Evolutionary conservation across 2,888 invertebrate species (phyloP).

Genomic region (Cosmia trapezina): DNA sequence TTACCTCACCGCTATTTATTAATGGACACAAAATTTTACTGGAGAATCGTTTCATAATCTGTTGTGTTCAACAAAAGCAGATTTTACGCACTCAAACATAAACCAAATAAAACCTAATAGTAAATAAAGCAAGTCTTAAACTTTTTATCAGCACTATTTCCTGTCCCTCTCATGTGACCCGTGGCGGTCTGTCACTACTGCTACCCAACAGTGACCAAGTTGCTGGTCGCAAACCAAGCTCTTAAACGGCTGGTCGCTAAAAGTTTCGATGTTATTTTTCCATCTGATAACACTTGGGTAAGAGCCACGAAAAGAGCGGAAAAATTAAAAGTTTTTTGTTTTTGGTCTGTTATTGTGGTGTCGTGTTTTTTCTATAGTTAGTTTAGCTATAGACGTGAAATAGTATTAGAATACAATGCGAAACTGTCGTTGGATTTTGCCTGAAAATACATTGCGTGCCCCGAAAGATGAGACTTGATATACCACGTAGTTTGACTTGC

Average conservation of each 20-base stretch:
- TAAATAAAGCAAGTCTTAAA: slow-evolving; percentile 7
- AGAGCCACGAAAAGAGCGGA: slow-evolving; percentile 42
- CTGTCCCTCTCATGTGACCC: slow-evolving; percentile 17
- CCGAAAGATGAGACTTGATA: too few species aligned
- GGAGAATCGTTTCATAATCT: too few species aligned
- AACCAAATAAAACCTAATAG: neutral
- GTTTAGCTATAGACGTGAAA: neutral
- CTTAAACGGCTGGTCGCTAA: slow-evolving; percentile 59
- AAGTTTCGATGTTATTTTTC: slow-evolving; percentile 67
- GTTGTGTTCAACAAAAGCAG: too few species aligned
- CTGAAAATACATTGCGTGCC: too few species aligned
- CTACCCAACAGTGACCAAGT: slow-evolving; percentile 38
- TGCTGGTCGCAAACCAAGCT: slow-evolving; percentile 60
- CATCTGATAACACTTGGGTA: slow-evolving; percentile 61
- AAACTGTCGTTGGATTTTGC: neutral
- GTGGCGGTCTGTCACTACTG: slow-evolving; percentile 24
- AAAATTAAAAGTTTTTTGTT: neutral
- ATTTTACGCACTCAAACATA: neutral
- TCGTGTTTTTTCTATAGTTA: neutral
- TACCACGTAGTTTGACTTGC: too few species aligned
- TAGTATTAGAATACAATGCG: neutral
- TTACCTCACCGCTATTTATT: too few species aligned
- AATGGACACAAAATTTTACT: too few species aligned
- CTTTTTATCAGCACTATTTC: slow-evolving; percentile 26
- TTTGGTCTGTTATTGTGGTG: neutral